Conservation (phyloP, 1,140 invertebrate genomes). For the Psix sp. region DNA sequence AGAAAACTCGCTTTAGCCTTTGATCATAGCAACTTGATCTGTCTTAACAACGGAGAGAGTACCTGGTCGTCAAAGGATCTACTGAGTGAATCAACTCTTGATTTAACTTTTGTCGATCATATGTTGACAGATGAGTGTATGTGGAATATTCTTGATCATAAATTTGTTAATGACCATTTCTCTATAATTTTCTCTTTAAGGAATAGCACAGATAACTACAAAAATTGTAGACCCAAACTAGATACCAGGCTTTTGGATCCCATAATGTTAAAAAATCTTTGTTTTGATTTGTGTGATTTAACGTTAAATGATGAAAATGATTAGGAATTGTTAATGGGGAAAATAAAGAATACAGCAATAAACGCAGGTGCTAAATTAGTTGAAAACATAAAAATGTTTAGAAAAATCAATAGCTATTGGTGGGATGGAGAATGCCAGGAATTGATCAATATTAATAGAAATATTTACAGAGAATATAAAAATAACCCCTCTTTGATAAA, state of each 20-base stretch:
- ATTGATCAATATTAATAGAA: slow-evolving; percentile 2
- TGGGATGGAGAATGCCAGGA: slow-evolving; percentile 13
- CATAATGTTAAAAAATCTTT: too few species aligned
- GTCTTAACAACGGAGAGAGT: too few species aligned
- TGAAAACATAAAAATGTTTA: slow-evolving; percentile 4
- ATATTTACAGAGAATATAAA: slow-evolving; percentile 11
- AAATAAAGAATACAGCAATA: neutral
- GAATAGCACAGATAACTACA: slow-evolving; percentile 9
- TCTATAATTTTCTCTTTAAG: slow-evolving; percentile 5
- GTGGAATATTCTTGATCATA: slow-evolving; percentile 4
- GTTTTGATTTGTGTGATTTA: too few species aligned
- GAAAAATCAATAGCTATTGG: slow-evolving; percentile 12
- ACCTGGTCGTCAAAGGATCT: too few species aligned
- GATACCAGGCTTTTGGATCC: too few species aligned
- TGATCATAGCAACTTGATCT: too few species aligned
- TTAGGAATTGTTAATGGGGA: neutral
- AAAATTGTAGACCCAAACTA: slow-evolving; percentile 11
- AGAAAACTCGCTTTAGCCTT: too few species aligned
- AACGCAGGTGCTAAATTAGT: neutral
- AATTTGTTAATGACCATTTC: slow-evolving; percentile 10
- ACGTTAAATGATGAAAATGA: neutral
- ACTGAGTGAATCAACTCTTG: neutral
- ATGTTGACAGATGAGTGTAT: neutral
- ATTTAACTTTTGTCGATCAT: neutral
- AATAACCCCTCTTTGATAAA: slow-evolving; percentile 8